Percentiles rank a stretch among this genome's conserved stretches.
phyloP scores from a whole-genome alignment of 2,888 invertebrate genomes.

The Lamellibrachia columna region DNA sequence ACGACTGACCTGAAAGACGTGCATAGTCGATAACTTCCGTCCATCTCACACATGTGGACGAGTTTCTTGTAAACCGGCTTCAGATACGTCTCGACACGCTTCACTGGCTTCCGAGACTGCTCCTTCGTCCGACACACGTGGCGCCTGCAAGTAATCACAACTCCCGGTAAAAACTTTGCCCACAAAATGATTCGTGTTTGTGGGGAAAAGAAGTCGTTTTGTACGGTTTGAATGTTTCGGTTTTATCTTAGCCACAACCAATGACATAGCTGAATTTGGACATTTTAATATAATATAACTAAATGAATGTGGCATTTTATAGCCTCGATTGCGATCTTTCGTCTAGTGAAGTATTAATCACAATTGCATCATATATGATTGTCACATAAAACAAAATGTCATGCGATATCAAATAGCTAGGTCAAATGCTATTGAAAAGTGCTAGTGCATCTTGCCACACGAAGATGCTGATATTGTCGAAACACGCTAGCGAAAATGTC shows the following conservation, averaged over 20 bases:
- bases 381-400: no score
- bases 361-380: no score
- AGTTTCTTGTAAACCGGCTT: constrained; percentile 28
- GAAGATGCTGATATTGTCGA: no score
- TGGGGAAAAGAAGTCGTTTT: not conserved
- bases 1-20: constrained; percentile 23
- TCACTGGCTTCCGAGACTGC: constrained; percentile 19
- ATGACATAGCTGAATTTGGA: no score
- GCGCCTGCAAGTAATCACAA: constrained; percentile 9
- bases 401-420: no score
- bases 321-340: no score
- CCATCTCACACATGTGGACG: constrained; percentile 28
- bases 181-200: not conserved
- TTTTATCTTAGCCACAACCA: not conserved
- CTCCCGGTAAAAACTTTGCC: not conserved
- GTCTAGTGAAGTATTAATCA: no score
- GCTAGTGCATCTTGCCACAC: no score
- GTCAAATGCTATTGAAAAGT: no score
- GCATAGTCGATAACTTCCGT: constrained; percentile 26
- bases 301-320: no score
- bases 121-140: constrained; percentile 23
- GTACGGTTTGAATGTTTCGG: not conserved
- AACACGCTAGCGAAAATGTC: no score
- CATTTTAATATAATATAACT: no score
- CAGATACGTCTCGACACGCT: constrained; percentile 20